Base-by-base conservation (phyloP, 2,888 invertebrate species). In the Cabera pusaria region DNA sequence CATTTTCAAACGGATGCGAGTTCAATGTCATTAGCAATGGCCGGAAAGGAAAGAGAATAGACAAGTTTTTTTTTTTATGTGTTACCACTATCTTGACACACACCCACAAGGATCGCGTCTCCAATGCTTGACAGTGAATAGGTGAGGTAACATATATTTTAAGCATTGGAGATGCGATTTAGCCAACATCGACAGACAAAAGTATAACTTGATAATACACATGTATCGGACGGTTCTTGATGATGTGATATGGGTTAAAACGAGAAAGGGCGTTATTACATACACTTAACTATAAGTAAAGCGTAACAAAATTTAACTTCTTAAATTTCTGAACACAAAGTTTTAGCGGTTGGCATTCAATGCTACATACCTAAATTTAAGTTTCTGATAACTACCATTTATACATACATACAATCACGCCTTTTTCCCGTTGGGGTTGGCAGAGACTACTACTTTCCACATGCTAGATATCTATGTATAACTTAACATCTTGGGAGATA, bases 111-210 rank as follows among this genome's bases (percentile, higher is more conserved):
- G 27, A 33, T 40, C 47, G 48, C 6, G 24, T 40, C 48, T 40
- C 50, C 39, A 27, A 46, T 45, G 48, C 42, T 48, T 33, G 7
- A 8, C 20, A 31, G 10, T 24, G 7, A 10, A n/a, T n/a, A n/a
- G n/a, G n/a, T n/a, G n/a, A n/a, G 14, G 4, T 14, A 14, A 5
- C 20, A 6, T 14, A 18, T 20, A 25, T 21, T 26, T 18, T 18
- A 39, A 49, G 46, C 46, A 44, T 48, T 37, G 40, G 24, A 48
- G 44, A 50, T 31, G 31, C 46, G 46, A 50, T 38, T 27, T 44
- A 48, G 46, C 48, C 40, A 50, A 53, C 53, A 53, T 53, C 48
- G 45, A 53, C 31, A 44, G 39, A 48, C 44, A 43, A 44, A 41
- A 29, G 43, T 36, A 42, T 40, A 32, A 46, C 32, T 21, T 31